Evolutionary conservation across 2,113 vertebrate genomes (phyloP).

Genomic region (Lucifuga dentata): DNA sequence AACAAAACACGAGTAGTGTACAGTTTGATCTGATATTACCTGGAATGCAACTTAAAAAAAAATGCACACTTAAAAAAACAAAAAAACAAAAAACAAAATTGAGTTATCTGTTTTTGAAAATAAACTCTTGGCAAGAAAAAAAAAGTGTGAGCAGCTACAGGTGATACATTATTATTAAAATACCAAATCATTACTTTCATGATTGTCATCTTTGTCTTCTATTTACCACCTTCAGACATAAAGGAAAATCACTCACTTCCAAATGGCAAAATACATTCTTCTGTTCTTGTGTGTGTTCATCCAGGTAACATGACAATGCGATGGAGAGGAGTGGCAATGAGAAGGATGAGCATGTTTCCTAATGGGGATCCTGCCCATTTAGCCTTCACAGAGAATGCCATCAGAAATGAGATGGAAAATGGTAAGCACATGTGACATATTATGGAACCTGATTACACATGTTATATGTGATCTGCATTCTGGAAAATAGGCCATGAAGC

Average conservation of each 20-base stretch:
- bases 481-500: not conserved
- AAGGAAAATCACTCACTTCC: not conserved
- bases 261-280: not conserved
- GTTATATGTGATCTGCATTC: not conserved
- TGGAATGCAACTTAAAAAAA: not conserved
- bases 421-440: constrained; percentile 61
- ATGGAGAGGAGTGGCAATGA: constrained; percentile 63
- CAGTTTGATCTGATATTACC: too few species aligned
- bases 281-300: not conserved
- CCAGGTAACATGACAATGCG: constrained; percentile 69
- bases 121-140: too few species aligned
- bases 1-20: too few species aligned
- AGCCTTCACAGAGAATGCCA: constrained; percentile 69
- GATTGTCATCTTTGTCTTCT: not conserved
- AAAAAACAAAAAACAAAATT: not conserved
- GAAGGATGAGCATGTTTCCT: constrained; percentile 77
- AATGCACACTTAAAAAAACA: not conserved
- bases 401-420: constrained; percentile 75
- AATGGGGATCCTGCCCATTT: constrained; percentile 43
- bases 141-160: too few species aligned
- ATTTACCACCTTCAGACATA: not conserved
- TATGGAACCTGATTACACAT: too few species aligned
- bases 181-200: not conserved
- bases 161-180: constrained; percentile 1
- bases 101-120: too few species aligned